phyloP scores from a whole-genome alignment of 30 jellyfish, hydroid and myxozoan species.

The Pelagia noctiluca region DNA sequence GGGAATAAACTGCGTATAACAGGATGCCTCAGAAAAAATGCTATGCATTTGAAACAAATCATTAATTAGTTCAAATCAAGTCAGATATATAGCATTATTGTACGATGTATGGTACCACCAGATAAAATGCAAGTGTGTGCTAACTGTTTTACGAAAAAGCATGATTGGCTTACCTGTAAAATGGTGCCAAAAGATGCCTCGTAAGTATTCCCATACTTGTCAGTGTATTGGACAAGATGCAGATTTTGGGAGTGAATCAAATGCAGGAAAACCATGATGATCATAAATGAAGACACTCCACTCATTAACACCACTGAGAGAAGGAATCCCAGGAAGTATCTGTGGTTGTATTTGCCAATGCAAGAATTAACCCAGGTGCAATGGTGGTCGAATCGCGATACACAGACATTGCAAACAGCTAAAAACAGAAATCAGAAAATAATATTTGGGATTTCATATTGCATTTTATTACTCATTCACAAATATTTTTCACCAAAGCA shows the following conservation, averaged over 20 bases:
- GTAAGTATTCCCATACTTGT: slow-evolving; percentile 64
- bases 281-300: slow-evolving; percentile 74
- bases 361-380: slow-evolving; percentile 93
- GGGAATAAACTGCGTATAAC: too few species aligned
- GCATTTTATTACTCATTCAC: neutral
- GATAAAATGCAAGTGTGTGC: too few species aligned
- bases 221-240: slow-evolving; percentile 73
- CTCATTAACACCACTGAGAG: slow-evolving; percentile 76
- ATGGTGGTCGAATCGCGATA: slow-evolving; percentile 94
- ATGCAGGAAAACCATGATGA: slow-evolving; percentile 79
- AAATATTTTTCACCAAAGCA: too few species aligned
- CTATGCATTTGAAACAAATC: too few species aligned
- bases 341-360: slow-evolving; percentile 76
- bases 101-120: too few species aligned
- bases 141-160: too few species aligned
- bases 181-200: slow-evolving; percentile 67
- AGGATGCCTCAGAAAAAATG: too few species aligned
- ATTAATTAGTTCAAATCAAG: too few species aligned
- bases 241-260: slow-evolving; percentile 50
- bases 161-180: slow-evolving; percentile 80
- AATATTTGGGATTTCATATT: too few species aligned
- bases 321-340: slow-evolving; percentile 73
- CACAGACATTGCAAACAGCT: slow-evolving; percentile 90
- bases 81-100: too few species aligned
- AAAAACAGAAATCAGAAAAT: slow-evolving; percentile 17